Conservation (phyloP, 2,113 vertebrate genomes). For the Carassius carassius region DNA sequence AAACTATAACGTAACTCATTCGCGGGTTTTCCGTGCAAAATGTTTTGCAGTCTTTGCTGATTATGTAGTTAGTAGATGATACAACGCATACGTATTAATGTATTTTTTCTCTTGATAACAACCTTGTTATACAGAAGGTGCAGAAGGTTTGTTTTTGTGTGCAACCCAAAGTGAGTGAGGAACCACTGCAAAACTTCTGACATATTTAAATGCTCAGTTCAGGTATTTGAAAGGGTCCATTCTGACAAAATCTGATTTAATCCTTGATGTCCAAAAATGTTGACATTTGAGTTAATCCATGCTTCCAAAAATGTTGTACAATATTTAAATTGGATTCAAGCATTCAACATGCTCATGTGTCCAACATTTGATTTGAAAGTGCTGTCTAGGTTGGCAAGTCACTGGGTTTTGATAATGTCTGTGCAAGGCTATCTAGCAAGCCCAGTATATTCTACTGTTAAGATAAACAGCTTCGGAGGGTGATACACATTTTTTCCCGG, state of each 20-base stretch:
- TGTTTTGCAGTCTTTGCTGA: not conserved
- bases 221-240: not conserved
- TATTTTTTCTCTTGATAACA: not conserved
- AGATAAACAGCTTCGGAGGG: too few species aligned
- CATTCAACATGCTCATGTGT: not conserved
- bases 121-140: too few species aligned
- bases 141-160: not conserved
- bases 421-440: not conserved
- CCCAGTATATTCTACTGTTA: not conserved
- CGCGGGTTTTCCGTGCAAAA: not conserved
- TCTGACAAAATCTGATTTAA: not conserved
- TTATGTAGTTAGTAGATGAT: not conserved
- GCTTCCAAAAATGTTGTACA: not conserved
- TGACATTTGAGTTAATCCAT: not conserved
- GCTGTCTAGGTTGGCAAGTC: too few species aligned
- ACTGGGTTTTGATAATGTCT: not conserved
- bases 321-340: not conserved
- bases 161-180: not conserved
- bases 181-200: not conserved
- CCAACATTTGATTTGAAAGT: too few species aligned
- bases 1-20: not conserved
- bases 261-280: not conserved
- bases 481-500: slow-evolving; percentile 1
- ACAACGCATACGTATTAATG: not conserved
- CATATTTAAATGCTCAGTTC: not conserved